phyloP scores from a whole-genome alignment of 2,797 vertebrate genomes.

The Sebastes hubbsi region DNA sequence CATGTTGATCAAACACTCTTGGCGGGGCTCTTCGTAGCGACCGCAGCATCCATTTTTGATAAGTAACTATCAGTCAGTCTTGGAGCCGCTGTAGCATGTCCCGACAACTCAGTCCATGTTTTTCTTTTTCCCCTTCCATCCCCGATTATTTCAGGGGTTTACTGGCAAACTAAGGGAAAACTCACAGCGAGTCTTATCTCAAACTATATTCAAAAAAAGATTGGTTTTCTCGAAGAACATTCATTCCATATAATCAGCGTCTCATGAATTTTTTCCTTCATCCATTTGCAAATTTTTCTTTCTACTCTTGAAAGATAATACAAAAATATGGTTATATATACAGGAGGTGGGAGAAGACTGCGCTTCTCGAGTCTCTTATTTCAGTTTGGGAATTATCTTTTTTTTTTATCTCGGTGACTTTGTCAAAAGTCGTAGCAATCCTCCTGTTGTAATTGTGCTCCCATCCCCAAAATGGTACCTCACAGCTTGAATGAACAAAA shows the following conservation, averaged over 20 bases:
- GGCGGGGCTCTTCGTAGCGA: slow-evolving; percentile 31
- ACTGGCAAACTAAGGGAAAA: slow-evolving; percentile 71
- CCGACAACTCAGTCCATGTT: slow-evolving; percentile 42
- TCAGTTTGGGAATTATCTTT: slow-evolving; percentile 72
- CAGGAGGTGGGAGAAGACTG: slow-evolving; percentile 73
- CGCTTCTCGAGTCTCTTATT: slow-evolving; percentile 74
- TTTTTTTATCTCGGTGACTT: slow-evolving; percentile 58
- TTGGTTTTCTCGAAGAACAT: slow-evolving; percentile 75
- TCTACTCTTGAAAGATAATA: slow-evolving; percentile 74
- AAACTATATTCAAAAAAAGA: slow-evolving; percentile 67
- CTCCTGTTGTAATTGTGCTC: slow-evolving; percentile 79
- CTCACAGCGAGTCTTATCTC: slow-evolving; percentile 58
- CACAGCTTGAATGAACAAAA: slow-evolving; percentile 88
- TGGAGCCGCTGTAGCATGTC: slow-evolving; percentile 49
- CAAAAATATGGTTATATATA: slow-evolving; percentile 82
- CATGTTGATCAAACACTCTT: slow-evolving; percentile 51
- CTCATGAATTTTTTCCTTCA: slow-evolving; percentile 79
- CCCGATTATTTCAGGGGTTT: slow-evolving; percentile 53
- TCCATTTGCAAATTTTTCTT: slow-evolving; percentile 68
- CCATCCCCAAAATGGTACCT: slow-evolving; percentile 82
- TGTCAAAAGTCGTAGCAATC: slow-evolving; percentile 67
- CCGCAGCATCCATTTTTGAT: slow-evolving; percentile 52
- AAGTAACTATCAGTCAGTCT: slow-evolving; percentile 53
- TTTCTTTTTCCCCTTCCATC: slow-evolving; percentile 19
- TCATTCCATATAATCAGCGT: slow-evolving; percentile 69